These are phyloP conservation scores for Pseudococcus viburni DNA, from an alignment of 2,888 invertebrate genomes.

Conservation along the genomic window DNA sequence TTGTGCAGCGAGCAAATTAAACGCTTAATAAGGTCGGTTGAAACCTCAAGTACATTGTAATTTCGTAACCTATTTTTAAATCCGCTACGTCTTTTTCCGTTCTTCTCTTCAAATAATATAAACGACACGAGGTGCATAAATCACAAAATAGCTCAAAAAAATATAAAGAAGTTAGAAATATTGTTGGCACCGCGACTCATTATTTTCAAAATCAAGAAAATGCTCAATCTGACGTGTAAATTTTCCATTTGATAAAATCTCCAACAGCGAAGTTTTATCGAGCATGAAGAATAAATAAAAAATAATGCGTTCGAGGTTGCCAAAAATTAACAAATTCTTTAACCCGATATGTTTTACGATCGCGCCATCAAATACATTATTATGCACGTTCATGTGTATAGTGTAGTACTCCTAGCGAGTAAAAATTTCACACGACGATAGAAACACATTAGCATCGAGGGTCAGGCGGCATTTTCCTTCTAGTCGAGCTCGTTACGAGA, in stretches of 20 bases:
- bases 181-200: slow-evolving; percentile 25
- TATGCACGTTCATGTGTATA: neutral
- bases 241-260: slow-evolving; percentile 50
- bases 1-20: neutral
- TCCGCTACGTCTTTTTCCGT: neutral
- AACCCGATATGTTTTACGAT: slow-evolving; percentile 8
- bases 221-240: slow-evolving; percentile 38
- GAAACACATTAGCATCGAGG: neutral
- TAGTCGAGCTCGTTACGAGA: neutral
- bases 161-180: neutral
- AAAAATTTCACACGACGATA: neutral
- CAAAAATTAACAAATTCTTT: slow-evolving; percentile 44
- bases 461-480: neutral
- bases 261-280: slow-evolving; percentile 35
- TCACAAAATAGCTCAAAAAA: slow-evolving; percentile 25
- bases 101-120: neutral
- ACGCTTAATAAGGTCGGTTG: neutral
- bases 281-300: slow-evolving; percentile 40
- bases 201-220: slow-evolving; percentile 35
- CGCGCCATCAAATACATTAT: neutral
- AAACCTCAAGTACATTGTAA: slow-evolving; percentile 14
- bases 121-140: slow-evolving; percentile 24
- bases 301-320: slow-evolving; percentile 38
- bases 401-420: neutral
- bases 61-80: slow-evolving; percentile 28